phyloP scores from a whole-genome alignment of 2,888 invertebrate species.

The Uropetala carovei region DNA sequence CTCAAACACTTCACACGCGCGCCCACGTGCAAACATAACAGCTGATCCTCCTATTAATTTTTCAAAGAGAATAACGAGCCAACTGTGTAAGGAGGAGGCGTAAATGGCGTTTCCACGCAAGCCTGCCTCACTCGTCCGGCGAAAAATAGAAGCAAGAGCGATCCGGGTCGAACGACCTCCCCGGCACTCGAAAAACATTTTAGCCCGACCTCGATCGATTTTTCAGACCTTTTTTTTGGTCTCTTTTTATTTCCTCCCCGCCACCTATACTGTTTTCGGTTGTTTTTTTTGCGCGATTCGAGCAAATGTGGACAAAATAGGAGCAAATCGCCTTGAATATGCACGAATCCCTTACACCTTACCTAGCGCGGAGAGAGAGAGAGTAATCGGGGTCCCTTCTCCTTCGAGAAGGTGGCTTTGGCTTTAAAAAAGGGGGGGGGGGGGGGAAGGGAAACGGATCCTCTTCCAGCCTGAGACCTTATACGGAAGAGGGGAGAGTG shows the following conservation, averaged over 20 bases:
- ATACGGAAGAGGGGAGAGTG: background rate
- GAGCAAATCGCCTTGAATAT: background rate
- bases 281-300: background rate
- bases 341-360: background rate
- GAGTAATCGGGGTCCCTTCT: background rate
- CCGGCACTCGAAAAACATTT: constrained; percentile 25
- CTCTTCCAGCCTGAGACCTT: background rate
- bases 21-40: background rate
- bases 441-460: background rate
- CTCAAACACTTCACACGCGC: too few relatives aligned
- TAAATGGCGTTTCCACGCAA: background rate
- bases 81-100: background rate
- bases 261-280: background rate
- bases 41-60: background rate
- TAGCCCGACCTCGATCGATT: constrained; percentile 25
- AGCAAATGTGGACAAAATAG: background rate
- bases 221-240: background rate
- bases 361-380: background rate
- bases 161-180: constrained; percentile 27
- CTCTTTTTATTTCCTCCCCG: background rate
- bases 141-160: background rate
- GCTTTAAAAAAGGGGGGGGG: background rate
- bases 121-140: background rate
- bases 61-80: background rate
- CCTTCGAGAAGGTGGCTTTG: background rate